Conservation (phyloP, 2,113 vertebrate species). For the Paramisgurnus dabryanus region DNA sequence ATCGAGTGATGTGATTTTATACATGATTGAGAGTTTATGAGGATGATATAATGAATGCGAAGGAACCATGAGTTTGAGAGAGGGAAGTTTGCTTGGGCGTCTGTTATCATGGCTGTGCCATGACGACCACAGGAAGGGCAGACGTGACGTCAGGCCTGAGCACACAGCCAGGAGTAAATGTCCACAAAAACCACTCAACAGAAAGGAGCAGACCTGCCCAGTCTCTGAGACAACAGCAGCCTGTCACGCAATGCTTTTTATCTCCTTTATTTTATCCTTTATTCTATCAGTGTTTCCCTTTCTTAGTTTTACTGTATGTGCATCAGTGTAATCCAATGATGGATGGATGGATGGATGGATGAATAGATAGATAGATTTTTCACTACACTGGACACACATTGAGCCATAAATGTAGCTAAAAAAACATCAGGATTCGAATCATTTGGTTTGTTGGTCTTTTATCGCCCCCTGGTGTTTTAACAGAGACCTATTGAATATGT, state of each 20-base stretch:
- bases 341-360: too few species aligned
- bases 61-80: conserved; percentile 59
- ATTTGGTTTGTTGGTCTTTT: conserved; percentile 56
- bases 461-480: conserved; percentile 71
- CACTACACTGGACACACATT: background rate
- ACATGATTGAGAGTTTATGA: background rate
- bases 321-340: background rate
- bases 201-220: conserved; percentile 66
- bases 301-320: background rate
- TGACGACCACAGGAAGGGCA: conserved; percentile 66
- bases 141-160: conserved; percentile 71
- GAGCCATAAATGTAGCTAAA: background rate
- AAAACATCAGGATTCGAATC: conserved; percentile 7
- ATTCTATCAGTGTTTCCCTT: background rate
- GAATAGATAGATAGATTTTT: background rate
- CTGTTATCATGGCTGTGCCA: conserved; percentile 72
- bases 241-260: conserved; percentile 38
- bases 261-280: conserved; percentile 1
- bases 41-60: conserved; percentile 60
- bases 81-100: conserved; percentile 66
- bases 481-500: background rate
- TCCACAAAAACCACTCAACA: conserved; percentile 70
- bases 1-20: conserved; percentile 34
- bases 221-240: conserved; percentile 68
- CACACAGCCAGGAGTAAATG: conserved; percentile 45